Evolutionary conservation across 2,888 invertebrate genomes (phyloP), one percentile per base, ranked within the genome.

Genomic region (Melieria omissa): DNA sequence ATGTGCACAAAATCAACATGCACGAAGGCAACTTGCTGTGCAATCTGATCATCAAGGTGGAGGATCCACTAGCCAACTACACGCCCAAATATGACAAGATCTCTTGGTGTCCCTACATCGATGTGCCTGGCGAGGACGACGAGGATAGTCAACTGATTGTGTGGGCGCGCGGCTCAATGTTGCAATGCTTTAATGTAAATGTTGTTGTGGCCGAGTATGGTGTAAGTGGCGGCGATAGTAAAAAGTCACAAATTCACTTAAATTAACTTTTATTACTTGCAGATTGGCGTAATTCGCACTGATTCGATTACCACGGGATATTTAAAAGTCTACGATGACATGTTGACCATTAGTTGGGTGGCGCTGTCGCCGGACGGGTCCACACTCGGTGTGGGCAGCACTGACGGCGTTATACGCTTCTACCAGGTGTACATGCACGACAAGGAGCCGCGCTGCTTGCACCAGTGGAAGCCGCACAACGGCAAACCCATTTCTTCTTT

Each of bases 341-440:
- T 88, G 0, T 88, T 91, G 80, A 89, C 90, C 41, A 92, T 97
- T 65, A 91, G 94, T 14, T 95, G 95, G 88, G 95, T 95, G 10
- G 92, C 95, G 49, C 94, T 98, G 86, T 95, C 97, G 60, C 97
- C 97, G 0, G 98, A 98, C 88, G 98, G 97, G 44, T 95, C 96
- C 16, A 97, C 97, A 9, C 90, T 98, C 71, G 97, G 97, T 60
- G 95, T 97, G 54, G 96, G 96, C 46, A 93, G 94, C 81, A 88
- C 90, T 0, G 96, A 97, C 87, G 98, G 98, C 65, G 90, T 92
- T 81, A 95, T 98, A 64, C 94, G 95, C 86, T 98, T 98, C 88
- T 97, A 95, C 87, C 96, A 97, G 89, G 92, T 92, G 79, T 93
- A 93, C 86, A 90, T 93, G 87, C 90, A 91, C 77, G 90, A 91